Percentiles rank a stretch among this genome's conserved stretches.
phyloP scores from a whole-genome alignment of 2,888 invertebrate species.

The Brachylomia viminalis region DNA sequence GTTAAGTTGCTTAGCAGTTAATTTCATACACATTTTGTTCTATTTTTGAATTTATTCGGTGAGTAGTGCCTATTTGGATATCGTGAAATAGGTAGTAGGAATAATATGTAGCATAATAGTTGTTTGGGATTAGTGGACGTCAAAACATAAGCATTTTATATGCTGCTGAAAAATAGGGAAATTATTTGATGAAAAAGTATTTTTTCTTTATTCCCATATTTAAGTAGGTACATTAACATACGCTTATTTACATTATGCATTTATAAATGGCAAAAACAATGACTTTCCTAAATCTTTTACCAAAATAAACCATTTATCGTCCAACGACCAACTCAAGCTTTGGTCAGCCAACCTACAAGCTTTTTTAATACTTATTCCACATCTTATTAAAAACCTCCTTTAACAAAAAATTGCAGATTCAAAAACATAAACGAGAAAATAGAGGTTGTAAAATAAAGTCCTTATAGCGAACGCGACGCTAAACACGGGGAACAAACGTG shows the following conservation, averaged over 20 bases:
- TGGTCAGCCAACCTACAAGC: background rate
- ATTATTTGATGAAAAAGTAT: background rate
- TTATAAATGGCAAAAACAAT: background rate
- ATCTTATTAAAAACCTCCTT: conserved; percentile 34
- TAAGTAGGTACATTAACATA: background rate
- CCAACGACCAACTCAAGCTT: background rate
- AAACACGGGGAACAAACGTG: conserved; percentile 56
- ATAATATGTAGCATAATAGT: too few relatives aligned
- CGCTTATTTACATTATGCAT: too few relatives aligned
- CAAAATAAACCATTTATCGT: background rate
- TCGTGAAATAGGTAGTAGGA: too few relatives aligned
- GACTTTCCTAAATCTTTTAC: background rate
- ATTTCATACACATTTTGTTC: too few relatives aligned
- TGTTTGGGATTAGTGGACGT: too few relatives aligned
- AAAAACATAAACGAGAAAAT: conserved; percentile 42
- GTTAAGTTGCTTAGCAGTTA: too few relatives aligned
- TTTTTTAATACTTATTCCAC: conserved; percentile 21
- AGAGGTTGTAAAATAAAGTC: conserved; percentile 59
- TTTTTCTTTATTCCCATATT: background rate
- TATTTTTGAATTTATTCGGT: too few relatives aligned
- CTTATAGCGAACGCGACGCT: conserved; percentile 62
- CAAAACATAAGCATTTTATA: background rate
- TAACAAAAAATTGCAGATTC: conserved; percentile 28
- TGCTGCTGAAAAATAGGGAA: background rate
- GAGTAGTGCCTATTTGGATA: too few relatives aligned